phyloP scores from a whole-genome alignment of 2,797 vertebrate species.

The Lateolabrax maculatus region DNA sequence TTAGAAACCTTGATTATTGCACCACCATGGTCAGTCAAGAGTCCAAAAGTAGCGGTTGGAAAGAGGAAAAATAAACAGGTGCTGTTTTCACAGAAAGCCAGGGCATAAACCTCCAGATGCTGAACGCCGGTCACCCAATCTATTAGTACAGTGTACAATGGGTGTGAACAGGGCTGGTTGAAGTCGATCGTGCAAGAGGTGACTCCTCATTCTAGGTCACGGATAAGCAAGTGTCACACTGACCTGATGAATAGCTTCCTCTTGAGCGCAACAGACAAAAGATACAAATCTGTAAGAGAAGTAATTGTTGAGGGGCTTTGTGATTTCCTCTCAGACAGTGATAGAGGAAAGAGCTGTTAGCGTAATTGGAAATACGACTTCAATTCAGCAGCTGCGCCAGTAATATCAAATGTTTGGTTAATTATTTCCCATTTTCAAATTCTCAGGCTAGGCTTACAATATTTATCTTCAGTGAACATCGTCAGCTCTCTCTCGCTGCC shows the following conservation, averaged over 20 bases:
- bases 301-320: slow-evolving; percentile 71
- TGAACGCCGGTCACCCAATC: neutral
- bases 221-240: slow-evolving; percentile 52
- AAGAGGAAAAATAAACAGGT: slow-evolving; percentile 15
- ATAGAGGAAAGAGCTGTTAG: slow-evolving; percentile 32
- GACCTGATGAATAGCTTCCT: slow-evolving; percentile 66
- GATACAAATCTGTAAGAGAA: slow-evolving; percentile 61
- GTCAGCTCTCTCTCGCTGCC: neutral
- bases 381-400: slow-evolving; percentile 39
- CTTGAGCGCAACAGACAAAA: slow-evolving; percentile 42
- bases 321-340: slow-evolving; percentile 59
- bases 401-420: slow-evolving; percentile 47
- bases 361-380: slow-evolving; percentile 39
- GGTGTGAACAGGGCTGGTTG: slow-evolving; percentile 21
- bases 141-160: neutral
- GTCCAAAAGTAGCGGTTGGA: neutral
- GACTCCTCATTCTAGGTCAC: slow-evolving; percentile 57
- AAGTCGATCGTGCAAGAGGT: slow-evolving; percentile 48
- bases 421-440: slow-evolving; percentile 49
- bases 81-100: neutral
- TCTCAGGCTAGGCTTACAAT: slow-evolving; percentile 27
- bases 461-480: slow-evolving; percentile 41
- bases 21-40: neutral
- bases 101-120: neutral
- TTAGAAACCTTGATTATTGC: neutral